Conservation (phyloP, 2,797 vertebrate genomes). For the Microhierax caerulescens region DNA sequence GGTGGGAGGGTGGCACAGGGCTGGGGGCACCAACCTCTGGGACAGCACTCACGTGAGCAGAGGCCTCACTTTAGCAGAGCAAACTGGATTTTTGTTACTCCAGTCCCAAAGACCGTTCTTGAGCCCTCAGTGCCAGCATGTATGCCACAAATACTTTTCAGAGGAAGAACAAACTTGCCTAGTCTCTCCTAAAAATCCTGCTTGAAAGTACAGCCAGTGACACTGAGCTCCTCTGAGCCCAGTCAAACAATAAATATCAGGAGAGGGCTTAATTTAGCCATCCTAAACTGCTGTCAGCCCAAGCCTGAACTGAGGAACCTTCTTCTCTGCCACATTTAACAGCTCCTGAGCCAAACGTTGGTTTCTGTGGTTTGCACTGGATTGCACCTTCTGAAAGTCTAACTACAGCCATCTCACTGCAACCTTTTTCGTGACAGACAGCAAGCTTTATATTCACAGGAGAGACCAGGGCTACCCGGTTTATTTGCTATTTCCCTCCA, state of each 20-base stretch:
- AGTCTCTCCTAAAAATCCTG: not conserved
- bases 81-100: not conserved
- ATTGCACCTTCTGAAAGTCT: not conserved
- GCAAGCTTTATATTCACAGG: not conserved
- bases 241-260: not conserved
- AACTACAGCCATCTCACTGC: not conserved
- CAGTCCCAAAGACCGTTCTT: not conserved
- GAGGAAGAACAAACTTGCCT: not conserved
- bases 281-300: not conserved
- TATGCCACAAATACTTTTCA: not conserved
- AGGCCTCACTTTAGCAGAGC: not conserved
- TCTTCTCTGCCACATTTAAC: not conserved
- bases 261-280: not conserved
- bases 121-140: not conserved
- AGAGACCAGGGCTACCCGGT: not conserved
- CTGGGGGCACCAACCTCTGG: not conserved
- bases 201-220: not conserved
- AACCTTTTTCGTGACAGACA: not conserved
- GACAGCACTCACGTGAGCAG: not conserved
- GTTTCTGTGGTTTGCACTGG: slow-evolving; percentile 2
- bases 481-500: not conserved
- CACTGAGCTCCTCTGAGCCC: not conserved
- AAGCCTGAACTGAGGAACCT: not conserved
- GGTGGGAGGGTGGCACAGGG: rapidly evolving
- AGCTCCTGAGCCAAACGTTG: not conserved